Evolutionary conservation across 2,888 invertebrate genomes (phyloP).

Genomic region (Luffia ferchaultella): DNA sequence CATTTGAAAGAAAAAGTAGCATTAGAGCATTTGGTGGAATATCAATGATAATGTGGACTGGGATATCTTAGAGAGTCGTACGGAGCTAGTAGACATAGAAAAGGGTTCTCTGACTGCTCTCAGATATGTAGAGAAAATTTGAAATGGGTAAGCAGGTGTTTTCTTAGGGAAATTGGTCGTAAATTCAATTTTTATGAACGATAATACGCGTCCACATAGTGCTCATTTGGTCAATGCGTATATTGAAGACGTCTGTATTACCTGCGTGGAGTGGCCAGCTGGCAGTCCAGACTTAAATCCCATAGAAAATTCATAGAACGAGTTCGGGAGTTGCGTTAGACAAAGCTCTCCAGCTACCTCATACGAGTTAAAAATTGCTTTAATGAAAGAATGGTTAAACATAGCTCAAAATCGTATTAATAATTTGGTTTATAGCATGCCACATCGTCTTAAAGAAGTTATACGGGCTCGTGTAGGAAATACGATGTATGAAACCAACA

Average conservation of each 20-base stretch:
- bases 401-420: too few relatives aligned
- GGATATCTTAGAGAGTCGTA: constrained; percentile 3
- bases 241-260: constrained; percentile 16
- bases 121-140: constrained; percentile 17
- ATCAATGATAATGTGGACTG: too few relatives aligned
- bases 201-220: constrained; percentile 15
- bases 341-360: constrained; percentile 14
- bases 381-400: too few relatives aligned
- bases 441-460: too few relatives aligned
- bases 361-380: too few relatives aligned
- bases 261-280: constrained; percentile 16
- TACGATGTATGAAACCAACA: too few relatives aligned
- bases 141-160: constrained; percentile 17
- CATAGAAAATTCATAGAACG: constrained; percentile 19
- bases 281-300: constrained; percentile 18
- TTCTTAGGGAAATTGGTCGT: constrained; percentile 15
- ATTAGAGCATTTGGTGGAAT: too few relatives aligned
- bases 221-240: constrained; percentile 14
- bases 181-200: constrained; percentile 13
- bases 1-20: constrained; percentile 2
- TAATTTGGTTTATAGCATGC: too few relatives aligned
- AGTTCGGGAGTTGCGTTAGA: constrained; percentile 16
- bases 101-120: constrained; percentile 11
- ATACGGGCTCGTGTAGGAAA: too few relatives aligned
- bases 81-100: constrained; percentile 1